phyloP scores from a whole-genome alignment of 1,140 invertebrate genomes.

The Hyles vespertilio region DNA sequence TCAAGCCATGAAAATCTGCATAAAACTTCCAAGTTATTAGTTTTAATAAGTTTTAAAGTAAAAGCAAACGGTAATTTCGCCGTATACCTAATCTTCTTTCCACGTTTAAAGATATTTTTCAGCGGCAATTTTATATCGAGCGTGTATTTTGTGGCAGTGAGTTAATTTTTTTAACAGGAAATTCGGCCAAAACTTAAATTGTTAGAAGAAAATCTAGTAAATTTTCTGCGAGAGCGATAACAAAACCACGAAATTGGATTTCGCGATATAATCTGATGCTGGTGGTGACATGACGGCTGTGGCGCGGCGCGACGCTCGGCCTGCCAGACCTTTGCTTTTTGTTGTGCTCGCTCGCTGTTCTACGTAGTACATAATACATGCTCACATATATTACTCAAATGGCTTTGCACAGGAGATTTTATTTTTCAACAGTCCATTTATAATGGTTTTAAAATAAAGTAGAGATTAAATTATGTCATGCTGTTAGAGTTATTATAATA shows the following conservation, averaged over 20 bases:
- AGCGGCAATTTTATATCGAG: slow-evolving; percentile 5
- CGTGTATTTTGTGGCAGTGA: not conserved
- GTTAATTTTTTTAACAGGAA: slow-evolving; percentile 4
- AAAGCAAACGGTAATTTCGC: no score
- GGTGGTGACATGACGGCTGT: slow-evolving; percentile 54
- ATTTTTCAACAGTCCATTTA: no score
- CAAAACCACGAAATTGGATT: slow-evolving; percentile 74
- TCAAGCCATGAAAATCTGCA: not conserved
- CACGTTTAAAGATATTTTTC: not conserved
- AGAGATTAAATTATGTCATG: no score
- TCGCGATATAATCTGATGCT: slow-evolving; percentile 68
- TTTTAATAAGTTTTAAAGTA: no score
- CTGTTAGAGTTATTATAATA: no score
- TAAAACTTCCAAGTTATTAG: no score
- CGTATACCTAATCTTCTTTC: no score
- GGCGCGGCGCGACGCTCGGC: slow-evolving; percentile 19
- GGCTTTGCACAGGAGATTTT: no score
- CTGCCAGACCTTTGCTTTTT: slow-evolving; percentile 7
- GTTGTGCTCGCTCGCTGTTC: not conserved
- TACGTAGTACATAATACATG: slow-evolving; percentile 2
- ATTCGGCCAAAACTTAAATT: slow-evolving; percentile 22
- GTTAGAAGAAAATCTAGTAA: slow-evolving; percentile 57
- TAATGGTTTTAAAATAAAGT: no score
- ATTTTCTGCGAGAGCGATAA: slow-evolving; percentile 62
- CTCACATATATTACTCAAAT: no score